Percentiles rank a stretch among this genome's conserved stretches.
Evolutionary conservation across 1,140 invertebrate species (phyloP).

Genomic region (Phocides pigmalion): DNA sequence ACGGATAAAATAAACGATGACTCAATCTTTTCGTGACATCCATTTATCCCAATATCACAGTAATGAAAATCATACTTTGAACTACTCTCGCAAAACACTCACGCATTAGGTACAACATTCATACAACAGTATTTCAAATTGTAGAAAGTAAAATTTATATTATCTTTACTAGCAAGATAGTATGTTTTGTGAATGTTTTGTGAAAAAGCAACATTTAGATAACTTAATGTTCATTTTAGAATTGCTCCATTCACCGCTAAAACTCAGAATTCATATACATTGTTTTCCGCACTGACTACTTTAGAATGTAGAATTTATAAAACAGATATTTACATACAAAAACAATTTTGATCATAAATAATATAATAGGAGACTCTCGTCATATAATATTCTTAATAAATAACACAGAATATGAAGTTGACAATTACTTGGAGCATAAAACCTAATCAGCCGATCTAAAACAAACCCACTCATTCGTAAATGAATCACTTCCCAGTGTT

Average conservation of each 20-base stretch:
- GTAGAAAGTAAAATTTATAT: neutral
- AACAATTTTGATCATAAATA: slow-evolving; percentile 42
- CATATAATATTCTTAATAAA: slow-evolving; percentile 51
- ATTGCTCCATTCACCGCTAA: slow-evolving; percentile 3
- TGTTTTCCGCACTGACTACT: slow-evolving; percentile 14
- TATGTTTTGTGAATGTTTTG: slow-evolving; percentile 5
- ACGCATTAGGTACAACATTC: slow-evolving; percentile 45
- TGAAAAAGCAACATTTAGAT: slow-evolving; percentile 24
- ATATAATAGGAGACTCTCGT: slow-evolving; percentile 36
- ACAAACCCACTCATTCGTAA: slow-evolving; percentile 23
- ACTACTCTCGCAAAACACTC: slow-evolving; percentile 50
- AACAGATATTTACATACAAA: slow-evolving; percentile 32
- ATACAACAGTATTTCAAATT: slow-evolving; percentile 40
- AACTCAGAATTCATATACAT: neutral
- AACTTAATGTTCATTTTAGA: slow-evolving; percentile 9
- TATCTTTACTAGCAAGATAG: slow-evolving; percentile 20
- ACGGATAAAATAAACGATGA: slow-evolving; percentile 27
- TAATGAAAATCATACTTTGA: slow-evolving; percentile 66
- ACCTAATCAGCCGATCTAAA: slow-evolving; percentile 16
- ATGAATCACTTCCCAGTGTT: slow-evolving; percentile 4
- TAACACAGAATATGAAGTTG: slow-evolving; percentile 45
- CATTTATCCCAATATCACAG: slow-evolving; percentile 76
- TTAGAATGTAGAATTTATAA: too few species aligned
- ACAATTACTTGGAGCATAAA: slow-evolving; percentile 27
- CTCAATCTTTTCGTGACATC: slow-evolving; percentile 46